phyloP scores from a whole-genome alignment of 1,140 invertebrate genomes.

The Maconellicoccus hirsutus region DNA sequence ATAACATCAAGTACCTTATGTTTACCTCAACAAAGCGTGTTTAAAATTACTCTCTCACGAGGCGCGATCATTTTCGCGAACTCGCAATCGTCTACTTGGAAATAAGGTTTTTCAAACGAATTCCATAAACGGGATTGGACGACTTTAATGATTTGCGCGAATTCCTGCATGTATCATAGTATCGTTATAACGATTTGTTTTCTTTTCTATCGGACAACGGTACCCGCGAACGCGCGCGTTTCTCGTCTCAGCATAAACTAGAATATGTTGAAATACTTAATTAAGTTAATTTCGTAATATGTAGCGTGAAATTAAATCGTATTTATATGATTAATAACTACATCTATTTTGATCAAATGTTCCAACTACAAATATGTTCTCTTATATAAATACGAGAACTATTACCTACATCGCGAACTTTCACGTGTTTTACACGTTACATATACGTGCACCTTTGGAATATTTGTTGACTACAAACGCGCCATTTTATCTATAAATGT shows the following conservation, averaged over 20 bases:
- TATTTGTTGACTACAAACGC: no score
- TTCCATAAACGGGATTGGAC: not conserved
- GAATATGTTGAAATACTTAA: constrained; percentile 9
- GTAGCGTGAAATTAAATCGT: constrained; percentile 8
- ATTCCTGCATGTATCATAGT: constrained; percentile 1
- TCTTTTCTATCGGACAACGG: not conserved
- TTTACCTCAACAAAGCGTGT: no score
- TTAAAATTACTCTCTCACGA: constrained; percentile 1
- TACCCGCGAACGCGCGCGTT: not conserved
- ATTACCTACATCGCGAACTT: no score
- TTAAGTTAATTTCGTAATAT: not conserved
- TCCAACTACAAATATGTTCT: no score
- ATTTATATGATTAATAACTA: not conserved
- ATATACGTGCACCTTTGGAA: no score
- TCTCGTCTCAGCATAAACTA: not conserved
- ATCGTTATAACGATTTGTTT: not conserved
- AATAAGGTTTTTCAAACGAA: not conserved
- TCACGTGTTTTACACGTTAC: no score
- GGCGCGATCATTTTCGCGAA: not conserved
- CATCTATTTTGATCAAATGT: not conserved
- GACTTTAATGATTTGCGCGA: not conserved
- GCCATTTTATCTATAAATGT: no score
- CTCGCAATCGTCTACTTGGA: not conserved
- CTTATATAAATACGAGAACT: no score
- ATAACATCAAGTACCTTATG: no score